Conservation (phyloP, 2,113 vertebrate genomes). For the Eurystomus gularis region DNA sequence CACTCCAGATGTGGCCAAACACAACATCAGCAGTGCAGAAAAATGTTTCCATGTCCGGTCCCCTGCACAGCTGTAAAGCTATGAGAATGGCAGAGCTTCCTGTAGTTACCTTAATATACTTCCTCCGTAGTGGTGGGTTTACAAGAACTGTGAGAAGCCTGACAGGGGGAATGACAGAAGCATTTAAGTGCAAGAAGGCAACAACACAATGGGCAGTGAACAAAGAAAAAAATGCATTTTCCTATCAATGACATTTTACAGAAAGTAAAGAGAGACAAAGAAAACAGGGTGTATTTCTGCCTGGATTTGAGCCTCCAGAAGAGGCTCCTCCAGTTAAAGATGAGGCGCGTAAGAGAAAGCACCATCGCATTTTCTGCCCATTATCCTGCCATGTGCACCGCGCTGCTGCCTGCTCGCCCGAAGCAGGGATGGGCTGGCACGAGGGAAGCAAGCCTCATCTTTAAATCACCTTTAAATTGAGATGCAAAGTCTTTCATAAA, state of each 20-base stretch:
- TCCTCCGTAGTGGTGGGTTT: not conserved
- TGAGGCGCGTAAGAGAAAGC: not conserved
- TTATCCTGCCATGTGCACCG: not conserved
- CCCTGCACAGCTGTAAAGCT: not conserved
- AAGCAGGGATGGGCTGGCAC: not conserved
- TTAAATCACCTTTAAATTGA: not conserved
- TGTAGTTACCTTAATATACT: not conserved
- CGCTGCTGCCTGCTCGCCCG: not conserved
- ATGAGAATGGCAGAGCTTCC: not conserved
- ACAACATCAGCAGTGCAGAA: not conserved
- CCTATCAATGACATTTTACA: not conserved
- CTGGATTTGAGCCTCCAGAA: not conserved
- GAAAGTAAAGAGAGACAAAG: not conserved
- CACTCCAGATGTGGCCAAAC: not conserved
- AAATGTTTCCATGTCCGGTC: not conserved
- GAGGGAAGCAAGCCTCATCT: not conserved
- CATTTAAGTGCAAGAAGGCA: not conserved
- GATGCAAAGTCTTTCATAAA: not conserved
- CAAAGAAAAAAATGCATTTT: not conserved
- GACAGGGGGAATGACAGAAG: rapidly evolving
- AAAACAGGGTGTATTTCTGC: not conserved
- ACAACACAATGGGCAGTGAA: not conserved
- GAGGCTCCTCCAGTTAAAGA: not conserved
- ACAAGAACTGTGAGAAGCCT: not conserved
- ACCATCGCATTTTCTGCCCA: not conserved